A percentile compares a stretch with the other conserved stretches of the same genome.
phyloP scores from a whole-genome alignment of 2,888 invertebrate species.

The Pogonocherus hispidulus region DNA sequence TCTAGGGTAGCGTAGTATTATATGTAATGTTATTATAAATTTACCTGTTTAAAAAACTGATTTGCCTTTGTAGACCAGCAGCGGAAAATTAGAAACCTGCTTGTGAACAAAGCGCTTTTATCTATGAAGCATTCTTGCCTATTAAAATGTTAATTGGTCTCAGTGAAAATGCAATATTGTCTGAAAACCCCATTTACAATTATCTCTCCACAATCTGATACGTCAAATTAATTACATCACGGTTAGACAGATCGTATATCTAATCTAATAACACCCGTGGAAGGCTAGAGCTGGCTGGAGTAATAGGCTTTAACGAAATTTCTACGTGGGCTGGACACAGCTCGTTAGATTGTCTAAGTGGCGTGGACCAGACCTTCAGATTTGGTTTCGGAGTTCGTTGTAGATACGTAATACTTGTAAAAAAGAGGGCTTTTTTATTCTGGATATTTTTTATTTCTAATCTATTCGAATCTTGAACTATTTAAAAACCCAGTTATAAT shows the following conservation, averaged over 20 bases:
- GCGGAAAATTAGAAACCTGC: too few relatives aligned
- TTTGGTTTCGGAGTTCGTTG: too few relatives aligned
- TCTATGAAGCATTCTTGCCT: not conserved
- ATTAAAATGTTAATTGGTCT: conserved; percentile 18
- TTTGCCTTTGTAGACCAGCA: too few relatives aligned
- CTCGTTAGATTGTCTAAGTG: not conserved
- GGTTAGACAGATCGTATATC: conserved; percentile 32
- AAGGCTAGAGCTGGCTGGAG: not conserved
- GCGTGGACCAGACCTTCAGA: not conserved
- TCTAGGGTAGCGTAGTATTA: too few relatives aligned
- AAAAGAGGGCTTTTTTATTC: too few relatives aligned
- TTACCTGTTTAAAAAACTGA: too few relatives aligned
- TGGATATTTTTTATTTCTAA: too few relatives aligned
- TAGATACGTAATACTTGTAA: too few relatives aligned
- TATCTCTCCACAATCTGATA: conserved; percentile 21
- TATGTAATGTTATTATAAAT: too few relatives aligned
- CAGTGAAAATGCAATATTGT: conserved; percentile 8
- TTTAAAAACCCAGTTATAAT: too few relatives aligned
- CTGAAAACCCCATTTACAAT: conserved; percentile 22
- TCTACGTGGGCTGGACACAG: not conserved
- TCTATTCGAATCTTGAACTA: too few relatives aligned
- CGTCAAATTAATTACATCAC: conserved; percentile 40
- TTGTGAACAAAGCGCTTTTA: too few relatives aligned
- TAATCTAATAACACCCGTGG: conserved; percentile 32
- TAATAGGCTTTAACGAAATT: not conserved